Base-by-base conservation (phyloP, 2,113 vertebrate genomes). In the Motacilla tschutschensis region DNA sequence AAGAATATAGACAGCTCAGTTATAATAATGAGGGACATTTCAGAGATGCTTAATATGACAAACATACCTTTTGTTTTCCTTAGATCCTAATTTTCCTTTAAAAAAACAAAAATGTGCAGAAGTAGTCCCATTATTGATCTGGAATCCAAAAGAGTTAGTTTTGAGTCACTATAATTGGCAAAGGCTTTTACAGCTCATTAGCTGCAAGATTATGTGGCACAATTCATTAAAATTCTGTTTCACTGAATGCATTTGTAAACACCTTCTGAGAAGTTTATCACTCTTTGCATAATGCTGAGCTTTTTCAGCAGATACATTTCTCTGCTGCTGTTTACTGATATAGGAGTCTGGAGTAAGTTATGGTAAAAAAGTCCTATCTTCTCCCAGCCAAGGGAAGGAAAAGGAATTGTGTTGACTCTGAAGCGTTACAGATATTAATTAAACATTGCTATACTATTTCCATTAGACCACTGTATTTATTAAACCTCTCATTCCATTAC, bases 181-280 rank as follows among this genome's bases (percentile, higher is more conserved):
- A 95, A 95, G 88, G 81, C 89, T 96, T 96, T 96, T 96, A 90
- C 94, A 96, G 94, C 92, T 97, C 96, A 97, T 97, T 97, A 97
- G 95, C 90, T 54, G 8, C 89, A 91, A 94, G 96, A 96, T 96
- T 96, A 97, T 94, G 95, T 96, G 95, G 95, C 93, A 95, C 87
- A 95, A 96, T 96, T 97, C 94, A 97, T 97, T 97, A 96, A 95
- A 97, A 97, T 97, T 97, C 95, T 93, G 91, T 97, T 96, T 96
- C 88, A 89, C 92, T 92, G 94, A 83, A 95, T 95, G 95, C 92
- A 86, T 96, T 96, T 96, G 95, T 97, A 97, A 97, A 96, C 91
- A 96, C 95, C 90, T 95, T 95, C 90, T 92, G 91, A 95, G 91
- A 95, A 94, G 79, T 95, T 96, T 95, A 96, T 97, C 93, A 95